phyloP scores from a whole-genome alignment of 2,113 vertebrate genomes.

The Symphodus melops region DNA sequence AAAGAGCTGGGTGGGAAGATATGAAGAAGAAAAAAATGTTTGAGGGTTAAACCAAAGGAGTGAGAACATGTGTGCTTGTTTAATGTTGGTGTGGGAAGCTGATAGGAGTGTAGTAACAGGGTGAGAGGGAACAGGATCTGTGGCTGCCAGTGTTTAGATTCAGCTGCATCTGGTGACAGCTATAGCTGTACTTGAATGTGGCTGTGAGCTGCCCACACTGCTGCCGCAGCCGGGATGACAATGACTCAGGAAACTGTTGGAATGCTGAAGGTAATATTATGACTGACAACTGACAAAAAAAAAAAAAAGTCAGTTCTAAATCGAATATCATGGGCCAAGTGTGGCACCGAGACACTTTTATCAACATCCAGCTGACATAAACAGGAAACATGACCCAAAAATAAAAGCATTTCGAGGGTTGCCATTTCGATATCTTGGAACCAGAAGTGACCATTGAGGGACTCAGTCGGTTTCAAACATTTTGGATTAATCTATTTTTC shows the following conservation, averaged over 20 bases:
- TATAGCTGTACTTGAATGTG: constrained; percentile 67
- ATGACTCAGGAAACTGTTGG: constrained; percentile 5
- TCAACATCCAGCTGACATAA: too few species aligned
- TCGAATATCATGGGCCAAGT: too few species aligned
- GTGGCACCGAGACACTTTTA: too few species aligned
- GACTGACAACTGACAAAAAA: constrained; percentile 14
- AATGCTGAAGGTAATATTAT: neutral
- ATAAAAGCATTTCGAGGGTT: too few species aligned
- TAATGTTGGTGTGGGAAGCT: constrained; percentile 60
- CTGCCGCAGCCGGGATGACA: constrained; percentile 20
- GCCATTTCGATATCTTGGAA: too few species aligned
- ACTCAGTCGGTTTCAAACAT: too few species aligned
- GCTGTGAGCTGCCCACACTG: constrained; percentile 61
- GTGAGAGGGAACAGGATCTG: constrained; percentile 49
- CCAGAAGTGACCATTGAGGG: too few species aligned
- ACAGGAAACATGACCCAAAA: too few species aligned
- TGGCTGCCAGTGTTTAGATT: constrained; percentile 72
- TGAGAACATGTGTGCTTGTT: constrained; percentile 68
- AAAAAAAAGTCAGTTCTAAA: too few species aligned
- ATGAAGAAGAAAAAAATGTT: constrained; percentile 41
- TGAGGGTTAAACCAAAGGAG: constrained; percentile 42
- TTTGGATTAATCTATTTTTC: too few species aligned
- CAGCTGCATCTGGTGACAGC: constrained; percentile 73
- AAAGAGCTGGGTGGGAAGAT: constrained; percentile 33
- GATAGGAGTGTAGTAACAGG: constrained; percentile 49